Evolutionary conservation across 2,888 invertebrate species (phyloP), one percentile per base, ranked within the genome.

Genomic region (Ferdinandea cuprea): DNA sequence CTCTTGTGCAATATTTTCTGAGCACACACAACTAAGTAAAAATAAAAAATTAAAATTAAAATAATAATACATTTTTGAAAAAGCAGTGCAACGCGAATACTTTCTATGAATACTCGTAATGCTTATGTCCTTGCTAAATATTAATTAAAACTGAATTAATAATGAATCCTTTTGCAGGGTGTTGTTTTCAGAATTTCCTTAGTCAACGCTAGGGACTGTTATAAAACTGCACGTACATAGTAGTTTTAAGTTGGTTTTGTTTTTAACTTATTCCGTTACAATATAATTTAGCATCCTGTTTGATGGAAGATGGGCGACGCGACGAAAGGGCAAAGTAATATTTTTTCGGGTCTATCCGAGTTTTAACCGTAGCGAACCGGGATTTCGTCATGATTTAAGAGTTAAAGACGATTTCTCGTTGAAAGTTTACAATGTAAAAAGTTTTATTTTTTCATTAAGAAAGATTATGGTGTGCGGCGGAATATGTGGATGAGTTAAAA

Each of bases 111-210:
- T 72, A n/a, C n/a, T n/a, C n/a, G n/a, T n/a, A 85, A 85, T 85
- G 86, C 85, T 87, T 86, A 86, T 87, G 86, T 86, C 86, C 87
- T 86, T 88, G 89, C 88, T 89, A 88, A 89, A 89, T 88, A 88
- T 88, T 88, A 88, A 88, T 88, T 88, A 88, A 88, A 88, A 88
- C 78, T 78, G 78, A 83, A 78, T 78, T 78, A 83, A 83, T 83
- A 78, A 83, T 78, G 63, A 73, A 78, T 78, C 56, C 68, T 78
- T 61, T 77, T 61, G 5, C 48, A 54, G 59, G 65, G 77, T 13
- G 17, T 9, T 56, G 21, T 46, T 72, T 35, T 40, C 59, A 11
- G 32, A 52, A 71, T 59, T 71, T 71, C 32, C 15, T 71, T 59
- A 15, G 59, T 56, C 71, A 76, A 46, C 17, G 28, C 21, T 9